These are phyloP conservation scores for Drosophila helvetica DNA, from an alignment of 2,888 invertebrate genomes.

Conservation along the genomic window DNA sequence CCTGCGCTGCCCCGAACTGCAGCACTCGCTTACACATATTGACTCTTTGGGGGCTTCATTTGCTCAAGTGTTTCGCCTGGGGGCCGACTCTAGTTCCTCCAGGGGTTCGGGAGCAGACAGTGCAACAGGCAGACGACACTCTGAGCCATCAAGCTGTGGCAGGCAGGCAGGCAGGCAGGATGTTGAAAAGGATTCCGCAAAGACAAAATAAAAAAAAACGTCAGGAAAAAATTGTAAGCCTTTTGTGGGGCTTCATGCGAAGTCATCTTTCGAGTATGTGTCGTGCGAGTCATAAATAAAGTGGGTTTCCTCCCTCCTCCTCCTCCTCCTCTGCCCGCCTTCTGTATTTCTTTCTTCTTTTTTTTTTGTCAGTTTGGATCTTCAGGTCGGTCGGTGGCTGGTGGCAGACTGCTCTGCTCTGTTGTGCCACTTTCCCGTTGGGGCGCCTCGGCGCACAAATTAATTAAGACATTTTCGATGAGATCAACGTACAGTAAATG, in stretches of 20 bases:
- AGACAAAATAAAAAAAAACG: conserved; percentile 20
- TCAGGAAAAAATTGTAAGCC: conserved; percentile 30
- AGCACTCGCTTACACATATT: conserved; percentile 37
- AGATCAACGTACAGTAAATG: conserved; percentile 68
- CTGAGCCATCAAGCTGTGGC: not conserved
- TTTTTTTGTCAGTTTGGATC: not conserved
- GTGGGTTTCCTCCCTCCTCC: conserved; percentile 56
- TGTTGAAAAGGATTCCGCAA: conserved; percentile 50
- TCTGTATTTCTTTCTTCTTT: conserved; percentile 14
- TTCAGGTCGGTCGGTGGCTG: conserved; percentile 7
- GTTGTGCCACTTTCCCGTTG: conserved; percentile 68
- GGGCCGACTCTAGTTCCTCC: conserved; percentile 53
- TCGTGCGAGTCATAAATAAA: conserved; percentile 71
- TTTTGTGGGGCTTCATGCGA: conserved; percentile 58
- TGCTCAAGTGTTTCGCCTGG: conserved; percentile 67
- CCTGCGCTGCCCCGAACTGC: conserved; percentile 28
- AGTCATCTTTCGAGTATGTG: conserved; percentile 42
- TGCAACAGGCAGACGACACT: conserved; percentile 54
- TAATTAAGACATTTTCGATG: conserved; percentile 82
- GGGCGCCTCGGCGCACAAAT: conserved; percentile 66
- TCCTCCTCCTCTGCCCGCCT: not conserved
- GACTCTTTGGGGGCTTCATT: conserved; percentile 64
- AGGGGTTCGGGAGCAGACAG: too few species aligned
- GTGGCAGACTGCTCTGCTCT: too few species aligned
- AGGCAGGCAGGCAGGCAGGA: conserved; percentile 55